A percentile compares a stretch with the other conserved stretches of the same genome.
These are phyloP conservation scores for Phymanthus crucifer DNA, from an alignment of 92 coral and sea anemone species.

Conservation along the genomic window DNA sequence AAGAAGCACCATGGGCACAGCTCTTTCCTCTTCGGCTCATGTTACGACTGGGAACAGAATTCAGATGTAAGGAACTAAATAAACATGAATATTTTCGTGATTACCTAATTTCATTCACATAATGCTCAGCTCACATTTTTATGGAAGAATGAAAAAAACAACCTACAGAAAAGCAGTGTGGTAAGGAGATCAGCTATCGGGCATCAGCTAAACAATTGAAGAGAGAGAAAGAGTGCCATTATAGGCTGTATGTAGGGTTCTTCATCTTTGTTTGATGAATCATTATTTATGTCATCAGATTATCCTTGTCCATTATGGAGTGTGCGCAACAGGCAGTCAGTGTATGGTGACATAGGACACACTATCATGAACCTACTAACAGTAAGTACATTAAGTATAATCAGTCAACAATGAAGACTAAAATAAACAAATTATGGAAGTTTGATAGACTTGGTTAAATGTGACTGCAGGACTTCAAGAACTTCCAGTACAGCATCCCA, in stretches of 20 bases:
- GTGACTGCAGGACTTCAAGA: slow-evolving; percentile 82
- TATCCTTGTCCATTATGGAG: slow-evolving; percentile 98
- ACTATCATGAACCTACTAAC: slow-evolving; percentile 96
- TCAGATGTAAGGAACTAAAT: slow-evolving; percentile 97
- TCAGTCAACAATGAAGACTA: not conserved
- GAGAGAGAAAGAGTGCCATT: too few relatives aligned
- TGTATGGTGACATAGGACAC: slow-evolving; percentile 94
- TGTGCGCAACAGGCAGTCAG: slow-evolving; percentile 81
- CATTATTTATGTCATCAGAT: slow-evolving; percentile 48
- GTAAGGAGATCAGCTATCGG: too few relatives aligned
- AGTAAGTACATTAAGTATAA: too few relatives aligned
- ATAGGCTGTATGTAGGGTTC: too few relatives aligned
- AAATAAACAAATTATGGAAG: too few relatives aligned
- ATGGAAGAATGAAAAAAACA: too few relatives aligned
- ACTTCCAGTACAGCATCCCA: slow-evolving; percentile 96
- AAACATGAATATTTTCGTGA: too few relatives aligned
- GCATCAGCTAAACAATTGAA: too few relatives aligned
- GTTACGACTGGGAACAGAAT: slow-evolving; percentile 95
- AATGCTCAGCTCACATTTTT: too few relatives aligned
- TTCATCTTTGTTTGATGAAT: not conserved
- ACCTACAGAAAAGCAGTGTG: too few relatives aligned
- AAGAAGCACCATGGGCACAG: slow-evolving; percentile 99
- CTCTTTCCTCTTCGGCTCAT: slow-evolving; percentile 93
- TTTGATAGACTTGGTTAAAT: slow-evolving; percentile 8
- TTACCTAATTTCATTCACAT: too few relatives aligned